Evolutionary conservation across 1,140 invertebrate species (phyloP), one percentile per base, ranked within the genome.

Genomic region (Ostrea edulis): DNA sequence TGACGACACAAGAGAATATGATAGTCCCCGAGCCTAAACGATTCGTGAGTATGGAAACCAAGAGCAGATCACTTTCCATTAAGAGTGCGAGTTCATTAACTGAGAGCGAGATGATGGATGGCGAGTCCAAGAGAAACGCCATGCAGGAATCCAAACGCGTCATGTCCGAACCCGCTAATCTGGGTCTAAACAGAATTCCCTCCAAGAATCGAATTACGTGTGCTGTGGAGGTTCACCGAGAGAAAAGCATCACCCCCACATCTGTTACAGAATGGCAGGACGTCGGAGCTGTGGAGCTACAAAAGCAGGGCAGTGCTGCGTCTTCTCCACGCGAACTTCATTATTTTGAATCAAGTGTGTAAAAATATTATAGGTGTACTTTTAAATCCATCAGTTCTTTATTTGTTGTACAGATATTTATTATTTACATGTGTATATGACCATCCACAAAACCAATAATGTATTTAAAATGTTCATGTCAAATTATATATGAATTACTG

Each of bases 161-260:
- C 22, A 35, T 77, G 68, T 77, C 68, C 12, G 11, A 77, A 77
- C 68, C 29, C 0, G 22, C 68, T 17, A 25, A 14, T 5, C 29
- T 35, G 12, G 22, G 12, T 14, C 0, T 77, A 29, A 25, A 25
- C 68, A 77, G 68, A 77, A 77, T 77, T 77, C 68, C 68, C 68
- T 77, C 68, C 68, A 77, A 77, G 14, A 77, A 94, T 84, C 89
- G 91, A 83, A 88, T 94, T 3, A 93, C 92, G 0, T 93, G 92
- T 88, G 87, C 92, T 4, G 93, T 92, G 12, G 93, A 94, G 81
- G 87, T 94, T 8, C 93, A 94, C 84, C 86, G 91, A 29, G 91
- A 93, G 84, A 92, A 92, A 89, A 92, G 85, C 55, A 81, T 90
- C 29, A 89, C 89, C 9, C 89, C 87, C 17, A 84, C 81, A 0